phyloP scores from a whole-genome alignment of 2,888 invertebrate species.

The Stenolophus ochropezus region DNA sequence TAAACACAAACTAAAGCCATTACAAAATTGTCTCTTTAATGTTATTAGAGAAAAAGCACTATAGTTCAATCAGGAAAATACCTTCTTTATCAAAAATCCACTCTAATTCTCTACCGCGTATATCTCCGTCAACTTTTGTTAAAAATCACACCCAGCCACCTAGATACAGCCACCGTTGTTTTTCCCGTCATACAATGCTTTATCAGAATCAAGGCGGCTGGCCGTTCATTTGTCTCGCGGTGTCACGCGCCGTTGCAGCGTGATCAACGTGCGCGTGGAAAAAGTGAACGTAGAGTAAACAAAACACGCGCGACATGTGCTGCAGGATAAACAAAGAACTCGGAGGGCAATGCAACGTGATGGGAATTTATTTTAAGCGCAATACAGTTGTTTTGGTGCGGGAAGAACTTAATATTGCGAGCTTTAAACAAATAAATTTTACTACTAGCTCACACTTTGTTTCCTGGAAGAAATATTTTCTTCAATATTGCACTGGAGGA shows the following conservation, averaged over 20 bases:
- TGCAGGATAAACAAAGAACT: not conserved
- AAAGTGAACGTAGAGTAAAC: not conserved
- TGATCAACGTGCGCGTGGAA: not conserved
- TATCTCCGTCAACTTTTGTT: not conserved
- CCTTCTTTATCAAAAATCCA: not conserved
- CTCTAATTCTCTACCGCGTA: not conserved
- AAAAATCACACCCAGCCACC: not conserved
- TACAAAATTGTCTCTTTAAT: too few relatives aligned
- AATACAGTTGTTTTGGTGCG: not conserved
- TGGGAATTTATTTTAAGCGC: not conserved
- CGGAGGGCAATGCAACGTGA: not conserved
- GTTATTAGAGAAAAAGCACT: too few relatives aligned
- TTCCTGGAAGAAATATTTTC: too few relatives aligned
- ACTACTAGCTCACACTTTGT: not conserved
- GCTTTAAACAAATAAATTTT: not conserved
- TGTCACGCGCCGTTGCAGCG: not conserved
- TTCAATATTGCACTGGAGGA: too few relatives aligned
- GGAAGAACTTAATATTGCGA: not conserved
- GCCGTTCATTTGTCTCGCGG: not conserved
- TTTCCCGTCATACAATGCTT: not conserved
- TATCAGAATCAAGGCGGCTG: not conserved
- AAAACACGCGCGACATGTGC: not conserved
- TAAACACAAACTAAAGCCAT: too few relatives aligned
- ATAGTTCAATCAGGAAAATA: not conserved
- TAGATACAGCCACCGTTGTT: not conserved